Conservation (phyloP, 2,888 invertebrate species). For the Hermaeophaga mercurialis region DNA sequence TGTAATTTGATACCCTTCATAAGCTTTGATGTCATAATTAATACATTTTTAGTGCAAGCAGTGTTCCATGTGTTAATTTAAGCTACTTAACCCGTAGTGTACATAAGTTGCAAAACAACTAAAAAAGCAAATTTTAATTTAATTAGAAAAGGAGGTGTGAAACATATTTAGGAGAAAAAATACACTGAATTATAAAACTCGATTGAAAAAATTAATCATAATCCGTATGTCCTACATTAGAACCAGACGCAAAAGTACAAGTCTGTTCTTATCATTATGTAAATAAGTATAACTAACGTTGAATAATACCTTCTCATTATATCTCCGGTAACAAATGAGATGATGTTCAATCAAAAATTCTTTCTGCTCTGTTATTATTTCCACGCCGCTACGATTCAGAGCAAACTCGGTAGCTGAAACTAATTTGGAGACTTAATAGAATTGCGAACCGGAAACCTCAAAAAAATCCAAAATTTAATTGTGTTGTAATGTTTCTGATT, state of each 20-base stretch:
- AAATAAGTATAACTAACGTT: slow-evolving; percentile 31
- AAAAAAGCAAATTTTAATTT: too few relatives aligned
- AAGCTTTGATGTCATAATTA: slow-evolving; percentile 1
- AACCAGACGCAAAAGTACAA: too few relatives aligned
- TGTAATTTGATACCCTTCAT: neutral
- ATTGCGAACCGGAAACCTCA: neutral
- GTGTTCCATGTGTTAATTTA: too few relatives aligned
- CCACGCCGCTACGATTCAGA: slow-evolving; percentile 41
- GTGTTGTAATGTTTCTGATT: too few relatives aligned
- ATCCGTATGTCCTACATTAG: too few relatives aligned
- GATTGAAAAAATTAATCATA: too few relatives aligned
- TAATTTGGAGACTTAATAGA: slow-evolving; percentile 37
- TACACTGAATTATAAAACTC: too few relatives aligned
- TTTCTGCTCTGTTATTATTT: slow-evolving; percentile 43
- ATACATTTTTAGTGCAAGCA: neutral
- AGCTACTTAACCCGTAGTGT: too few relatives aligned
- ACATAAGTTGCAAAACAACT: too few relatives aligned
- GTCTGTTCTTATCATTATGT: slow-evolving; percentile 23
- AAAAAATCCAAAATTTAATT: neutral
- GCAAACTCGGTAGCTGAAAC: slow-evolving; percentile 46
- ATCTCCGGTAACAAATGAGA: slow-evolving; percentile 40
- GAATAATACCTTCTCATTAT: slow-evolving; percentile 28
- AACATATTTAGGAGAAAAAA: too few relatives aligned
- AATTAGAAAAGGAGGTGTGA: too few relatives aligned
- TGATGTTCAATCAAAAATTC: slow-evolving; percentile 43